Evolutionary conservation across 2,113 vertebrate species (phyloP).

Genomic region (Brachypteracias leptosomus): DNA sequence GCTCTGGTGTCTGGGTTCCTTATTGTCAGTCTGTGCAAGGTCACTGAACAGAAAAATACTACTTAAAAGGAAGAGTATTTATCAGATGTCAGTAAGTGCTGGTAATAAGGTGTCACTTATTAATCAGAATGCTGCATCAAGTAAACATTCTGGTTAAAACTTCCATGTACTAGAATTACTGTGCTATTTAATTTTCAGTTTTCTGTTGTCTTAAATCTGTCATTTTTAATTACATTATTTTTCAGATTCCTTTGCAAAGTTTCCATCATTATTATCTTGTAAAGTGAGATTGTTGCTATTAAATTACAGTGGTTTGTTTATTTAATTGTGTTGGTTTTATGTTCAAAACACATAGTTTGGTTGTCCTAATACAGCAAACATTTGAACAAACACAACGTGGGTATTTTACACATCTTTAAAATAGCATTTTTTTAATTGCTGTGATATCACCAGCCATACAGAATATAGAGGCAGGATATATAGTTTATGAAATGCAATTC

Average conservation of each 20-base stretch:
- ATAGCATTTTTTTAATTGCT: background rate
- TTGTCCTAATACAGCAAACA: background rate
- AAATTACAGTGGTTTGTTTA: conserved; percentile 54
- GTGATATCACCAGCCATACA: background rate
- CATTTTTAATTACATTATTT: background rate
- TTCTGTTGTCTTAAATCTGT: conserved; percentile 25
- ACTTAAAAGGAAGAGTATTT: background rate
- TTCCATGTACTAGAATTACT: background rate
- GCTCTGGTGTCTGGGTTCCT: background rate
- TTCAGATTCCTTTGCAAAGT: conserved; percentile 25
- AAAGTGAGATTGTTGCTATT: conserved; percentile 57
- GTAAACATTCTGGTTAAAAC: background rate
- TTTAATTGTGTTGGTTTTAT: conserved; percentile 29
- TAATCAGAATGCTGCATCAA: background rate
- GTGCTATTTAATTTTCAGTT: conserved; percentile 25
- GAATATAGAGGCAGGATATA: background rate
- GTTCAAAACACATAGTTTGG: background rate
- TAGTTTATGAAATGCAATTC: background rate
- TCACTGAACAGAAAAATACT: background rate
- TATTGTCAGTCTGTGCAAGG: background rate
- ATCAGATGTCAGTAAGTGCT: background rate
- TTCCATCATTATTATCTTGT: conserved; percentile 1
- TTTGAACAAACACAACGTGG: background rate
- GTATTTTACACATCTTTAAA: background rate
- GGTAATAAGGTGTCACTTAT: background rate